phyloP scores from a whole-genome alignment of 2,113 vertebrate genomes.

The Trogon surrucura region DNA sequence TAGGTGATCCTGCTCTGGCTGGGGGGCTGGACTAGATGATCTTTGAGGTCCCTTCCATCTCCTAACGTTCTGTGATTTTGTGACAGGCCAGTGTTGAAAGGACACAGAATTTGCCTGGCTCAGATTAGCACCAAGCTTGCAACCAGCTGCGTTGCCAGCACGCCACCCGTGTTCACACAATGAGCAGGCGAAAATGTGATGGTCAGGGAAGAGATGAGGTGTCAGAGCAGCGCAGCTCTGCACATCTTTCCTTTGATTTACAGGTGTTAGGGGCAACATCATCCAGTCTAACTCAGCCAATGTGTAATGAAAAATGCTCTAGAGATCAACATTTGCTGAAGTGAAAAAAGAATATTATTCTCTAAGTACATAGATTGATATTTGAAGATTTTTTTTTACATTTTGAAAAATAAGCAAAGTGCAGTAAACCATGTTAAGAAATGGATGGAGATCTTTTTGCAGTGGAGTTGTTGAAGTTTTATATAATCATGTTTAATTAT shows the following conservation, averaged over 20 bases:
- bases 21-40: too few relatives aligned
- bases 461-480: not conserved
- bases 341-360: not conserved
- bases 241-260: conserved; percentile 31
- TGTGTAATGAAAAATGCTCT: not conserved
- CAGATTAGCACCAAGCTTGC: not conserved
- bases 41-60: too few relatives aligned
- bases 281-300: not conserved
- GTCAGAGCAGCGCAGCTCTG: not conserved
- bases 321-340: not conserved
- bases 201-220: not conserved
- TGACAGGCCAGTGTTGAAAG: not conserved
- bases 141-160: not conserved
- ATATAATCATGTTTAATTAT: not conserved
- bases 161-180: not conserved
- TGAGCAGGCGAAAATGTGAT: conserved; percentile 47
- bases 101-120: not conserved
- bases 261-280: not conserved
- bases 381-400: not conserved
- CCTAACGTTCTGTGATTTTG: too few relatives aligned
- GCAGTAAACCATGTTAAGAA: not conserved
- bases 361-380: not conserved
- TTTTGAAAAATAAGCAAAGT: not conserved
- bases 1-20: too few relatives aligned
- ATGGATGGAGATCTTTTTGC: not conserved